These are phyloP conservation scores for Sycophila sp. DNA, from an alignment of 1,140 invertebrate genomes.

Conservation along the genomic window DNA sequence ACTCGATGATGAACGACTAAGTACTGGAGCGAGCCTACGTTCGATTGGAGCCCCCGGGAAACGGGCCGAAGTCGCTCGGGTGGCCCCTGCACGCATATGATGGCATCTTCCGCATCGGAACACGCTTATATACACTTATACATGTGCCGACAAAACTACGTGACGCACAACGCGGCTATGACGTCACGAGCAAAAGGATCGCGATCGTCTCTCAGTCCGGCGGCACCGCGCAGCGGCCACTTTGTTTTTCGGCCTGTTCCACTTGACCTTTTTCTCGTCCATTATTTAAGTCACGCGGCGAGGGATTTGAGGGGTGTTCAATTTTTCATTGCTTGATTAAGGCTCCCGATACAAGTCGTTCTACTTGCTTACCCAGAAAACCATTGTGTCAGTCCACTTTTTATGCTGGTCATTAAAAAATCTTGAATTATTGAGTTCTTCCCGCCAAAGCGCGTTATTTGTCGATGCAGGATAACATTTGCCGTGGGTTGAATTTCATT, in stretches of 20 bases:
- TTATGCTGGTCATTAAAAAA: no score
- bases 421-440: not conserved
- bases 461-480: not conserved
- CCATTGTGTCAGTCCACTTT: no score
- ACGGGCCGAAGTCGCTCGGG: no score
- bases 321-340: no score
- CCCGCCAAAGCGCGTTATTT: not conserved
- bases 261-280: no score
- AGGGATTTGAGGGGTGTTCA: no score
- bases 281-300: no score
- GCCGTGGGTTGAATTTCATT: not conserved
- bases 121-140: no score
- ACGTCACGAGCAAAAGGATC: constrained; percentile 10
- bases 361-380: no score
- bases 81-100: not conserved
- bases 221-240: not conserved
- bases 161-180: constrained; percentile 13
- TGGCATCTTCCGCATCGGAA: not conserved
- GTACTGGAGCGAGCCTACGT: constrained; percentile 2
- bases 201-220: not conserved
- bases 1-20: constrained; percentile 18
- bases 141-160: not conserved
- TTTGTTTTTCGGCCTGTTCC: not conserved
- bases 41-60: not conserved
- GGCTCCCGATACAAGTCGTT: no score